Evolutionary conservation across 2,113 vertebrate species (phyloP).

Genomic region (Microcebus jonahi): DNA sequence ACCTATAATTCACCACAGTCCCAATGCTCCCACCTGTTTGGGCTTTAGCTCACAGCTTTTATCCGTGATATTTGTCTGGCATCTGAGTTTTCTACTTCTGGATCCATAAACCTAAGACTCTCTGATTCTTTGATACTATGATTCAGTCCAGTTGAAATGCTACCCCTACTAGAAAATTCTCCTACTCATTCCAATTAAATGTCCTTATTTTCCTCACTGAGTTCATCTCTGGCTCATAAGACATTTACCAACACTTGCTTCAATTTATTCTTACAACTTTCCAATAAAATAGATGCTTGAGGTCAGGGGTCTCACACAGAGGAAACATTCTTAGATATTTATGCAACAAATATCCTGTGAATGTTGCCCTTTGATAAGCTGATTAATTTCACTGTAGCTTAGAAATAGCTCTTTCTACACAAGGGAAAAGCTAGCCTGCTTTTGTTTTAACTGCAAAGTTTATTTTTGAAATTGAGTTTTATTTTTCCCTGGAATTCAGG

Average conservation of each 20-base stretch:
- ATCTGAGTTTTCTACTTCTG: neutral
- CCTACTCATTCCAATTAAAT: neutral
- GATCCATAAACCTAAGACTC: neutral
- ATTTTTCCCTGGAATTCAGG: slow-evolving; percentile 13
- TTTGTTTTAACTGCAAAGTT: slow-evolving; percentile 50
- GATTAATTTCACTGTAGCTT: slow-evolving; percentile 1
- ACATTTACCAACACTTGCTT: neutral
- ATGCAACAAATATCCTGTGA: neutral
- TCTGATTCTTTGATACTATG: neutral
- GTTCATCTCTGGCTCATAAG: neutral
- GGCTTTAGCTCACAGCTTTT: neutral
- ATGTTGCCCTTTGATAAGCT: neutral
- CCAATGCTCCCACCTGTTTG: neutral
- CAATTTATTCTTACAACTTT: neutral
- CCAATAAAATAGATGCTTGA: neutral
- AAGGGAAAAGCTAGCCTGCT: neutral
- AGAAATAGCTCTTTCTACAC: neutral
- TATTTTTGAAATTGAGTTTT: slow-evolving; percentile 63
- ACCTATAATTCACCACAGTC: neutral
- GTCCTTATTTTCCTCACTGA: neutral
- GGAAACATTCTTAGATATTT: neutral
- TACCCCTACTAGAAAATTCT: neutral
- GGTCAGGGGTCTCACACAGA: neutral
- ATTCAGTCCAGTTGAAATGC: neutral
- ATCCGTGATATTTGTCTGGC: neutral